These are phyloP conservation scores for Lycorma delicatula DNA, from an alignment of 1,140 invertebrate species.

Conservation along the genomic window DNA sequence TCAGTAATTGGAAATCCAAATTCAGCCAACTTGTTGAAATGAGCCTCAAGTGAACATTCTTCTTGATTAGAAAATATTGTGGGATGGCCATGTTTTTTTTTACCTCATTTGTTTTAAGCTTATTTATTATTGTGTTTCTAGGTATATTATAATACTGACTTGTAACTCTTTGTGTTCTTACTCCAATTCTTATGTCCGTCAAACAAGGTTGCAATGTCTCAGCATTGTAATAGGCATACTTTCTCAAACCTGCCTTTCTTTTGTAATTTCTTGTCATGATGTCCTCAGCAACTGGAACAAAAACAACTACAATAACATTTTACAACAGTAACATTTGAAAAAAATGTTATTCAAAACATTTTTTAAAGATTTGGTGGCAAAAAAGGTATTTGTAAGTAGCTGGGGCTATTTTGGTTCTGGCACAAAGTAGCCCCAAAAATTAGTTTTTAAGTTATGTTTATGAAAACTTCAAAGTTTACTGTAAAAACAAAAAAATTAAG, in stretches of 20 bases:
- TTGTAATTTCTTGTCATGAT: conserved; percentile 11
- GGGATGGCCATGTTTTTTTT: conserved; percentile 11
- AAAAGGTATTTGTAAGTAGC: neutral
- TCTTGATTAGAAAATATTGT: conserved; percentile 8
- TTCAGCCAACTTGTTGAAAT: conserved; percentile 14
- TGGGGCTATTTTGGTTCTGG: neutral
- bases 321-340: neutral
- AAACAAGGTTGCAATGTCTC: conserved; percentile 9
- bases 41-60: conserved; percentile 8
- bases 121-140: conserved; percentile 17
- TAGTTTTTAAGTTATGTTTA: conserved; percentile 12
- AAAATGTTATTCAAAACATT: neutral
- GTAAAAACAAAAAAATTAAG: conserved; percentile 5
- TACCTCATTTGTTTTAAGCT: conserved; percentile 14
- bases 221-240: conserved; percentile 8
- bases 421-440: conserved; percentile 10
- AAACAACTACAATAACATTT: conserved; percentile 12
- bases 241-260: conserved; percentile 9
- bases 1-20: conserved; percentile 16
- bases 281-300: conserved; percentile 9
- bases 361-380: neutral
- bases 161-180: conserved; percentile 6
- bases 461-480: conserved; percentile 5
- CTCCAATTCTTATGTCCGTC: conserved; percentile 7
- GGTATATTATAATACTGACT: conserved; percentile 6